Percentiles rank a stretch among this genome's conserved stretches.
These are phyloP conservation scores for Syrrhaptes paradoxus DNA, from an alignment of 2,113 vertebrate species.

Conservation along the genomic window DNA sequence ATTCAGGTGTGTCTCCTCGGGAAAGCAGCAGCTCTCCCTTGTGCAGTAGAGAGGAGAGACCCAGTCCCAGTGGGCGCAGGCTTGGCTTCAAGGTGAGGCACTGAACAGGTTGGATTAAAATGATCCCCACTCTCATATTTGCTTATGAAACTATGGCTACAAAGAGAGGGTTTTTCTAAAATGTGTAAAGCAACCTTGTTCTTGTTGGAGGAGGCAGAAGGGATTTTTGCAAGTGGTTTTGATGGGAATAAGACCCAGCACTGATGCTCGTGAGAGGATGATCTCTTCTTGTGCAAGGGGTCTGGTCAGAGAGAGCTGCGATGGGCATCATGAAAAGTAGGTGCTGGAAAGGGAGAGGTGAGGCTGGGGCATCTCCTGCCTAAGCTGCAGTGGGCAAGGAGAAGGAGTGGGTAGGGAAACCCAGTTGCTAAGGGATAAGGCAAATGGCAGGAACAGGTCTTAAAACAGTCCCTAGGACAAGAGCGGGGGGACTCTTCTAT, in stretches of 20 bases:
- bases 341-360: not conserved
- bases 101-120: not conserved
- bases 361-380: not conserved
- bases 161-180: not conserved
- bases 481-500: not conserved
- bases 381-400: not conserved
- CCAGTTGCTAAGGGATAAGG: fast-evolving
- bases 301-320: not conserved
- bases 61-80: fast-evolving
- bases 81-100: not conserved
- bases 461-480: not conserved
- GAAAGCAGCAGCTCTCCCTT: fast-evolving
- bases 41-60: not conserved
- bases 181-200: not conserved
- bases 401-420: fast-evolving
- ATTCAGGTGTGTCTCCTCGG: not conserved
- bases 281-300: not conserved
- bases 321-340: not conserved
- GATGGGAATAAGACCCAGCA: not conserved
- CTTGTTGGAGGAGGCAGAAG: fast-evolving
- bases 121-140: not conserved
- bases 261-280: not conserved
- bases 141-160: not conserved
- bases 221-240: not conserved
- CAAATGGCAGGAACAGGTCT: not conserved